Conservation (phyloP, 2,888 invertebrate species). For the Diadegma fenestrale region DNA sequence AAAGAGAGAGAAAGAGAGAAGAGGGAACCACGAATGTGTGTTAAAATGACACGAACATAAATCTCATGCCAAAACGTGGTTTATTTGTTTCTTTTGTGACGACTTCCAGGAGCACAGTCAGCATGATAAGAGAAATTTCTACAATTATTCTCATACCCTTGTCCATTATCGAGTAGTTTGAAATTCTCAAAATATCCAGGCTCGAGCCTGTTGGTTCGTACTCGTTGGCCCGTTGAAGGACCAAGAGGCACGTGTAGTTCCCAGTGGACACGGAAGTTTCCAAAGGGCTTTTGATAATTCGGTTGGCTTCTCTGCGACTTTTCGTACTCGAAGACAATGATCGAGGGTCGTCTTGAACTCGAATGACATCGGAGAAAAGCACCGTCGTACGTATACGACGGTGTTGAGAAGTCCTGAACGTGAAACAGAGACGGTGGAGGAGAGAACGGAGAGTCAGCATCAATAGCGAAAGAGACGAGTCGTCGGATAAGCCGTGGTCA, state of each 20-base stretch:
- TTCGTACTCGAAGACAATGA: conserved; percentile 60
- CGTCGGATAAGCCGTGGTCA: conserved; percentile 74
- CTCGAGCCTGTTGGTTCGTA: neutral
- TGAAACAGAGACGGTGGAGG: neutral
- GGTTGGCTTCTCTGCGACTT: conserved; percentile 48
- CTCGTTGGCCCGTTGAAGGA: neutral
- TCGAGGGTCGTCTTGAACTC: conserved; percentile 43
- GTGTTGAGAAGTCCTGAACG: conserved; percentile 26
- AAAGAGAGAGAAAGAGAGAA: neutral
- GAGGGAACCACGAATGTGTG: neutral
- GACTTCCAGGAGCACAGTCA: neutral
- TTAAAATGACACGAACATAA: conserved; percentile 33
- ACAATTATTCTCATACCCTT: neutral
- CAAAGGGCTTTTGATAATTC: conserved; percentile 59
- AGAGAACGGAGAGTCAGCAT: conserved; percentile 25
- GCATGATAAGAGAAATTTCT: neutral
- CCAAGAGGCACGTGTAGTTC: conserved; percentile 35
- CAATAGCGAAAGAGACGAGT: conserved; percentile 48
- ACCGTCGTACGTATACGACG: conserved; percentile 10
- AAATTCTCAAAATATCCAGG: neutral
- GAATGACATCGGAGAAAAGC: conserved; percentile 43
- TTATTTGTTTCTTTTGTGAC: neutral
- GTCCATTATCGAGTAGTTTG: neutral
- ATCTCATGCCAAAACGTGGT: conserved; percentile 16
- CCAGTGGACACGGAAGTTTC: conserved; percentile 32